phyloP scores from a whole-genome alignment of 2,113 vertebrate genomes.

The Rhinichthys klamathensis region DNA sequence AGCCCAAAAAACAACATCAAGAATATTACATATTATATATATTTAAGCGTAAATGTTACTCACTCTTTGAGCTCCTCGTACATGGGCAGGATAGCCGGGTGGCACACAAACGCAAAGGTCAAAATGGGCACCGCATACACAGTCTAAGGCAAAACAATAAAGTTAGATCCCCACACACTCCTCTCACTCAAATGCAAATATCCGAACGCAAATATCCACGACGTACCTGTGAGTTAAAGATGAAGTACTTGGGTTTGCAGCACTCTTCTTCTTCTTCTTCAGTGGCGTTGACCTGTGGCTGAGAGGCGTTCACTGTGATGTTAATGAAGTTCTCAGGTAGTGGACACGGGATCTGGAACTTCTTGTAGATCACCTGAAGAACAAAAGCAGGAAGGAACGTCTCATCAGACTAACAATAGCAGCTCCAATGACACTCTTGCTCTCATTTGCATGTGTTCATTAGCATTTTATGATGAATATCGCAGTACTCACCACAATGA shows the following conservation, averaged over 20 bases:
- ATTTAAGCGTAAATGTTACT: constrained; percentile 55
- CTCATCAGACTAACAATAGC: constrained; percentile 3
- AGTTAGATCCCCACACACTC: neutral
- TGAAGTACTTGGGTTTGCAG: constrained; percentile 90
- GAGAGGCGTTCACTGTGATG: constrained; percentile 71
- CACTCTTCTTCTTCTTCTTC: constrained; percentile 61
- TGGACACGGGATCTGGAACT: constrained; percentile 90
- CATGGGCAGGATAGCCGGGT: constrained; percentile 95
- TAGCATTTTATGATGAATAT: neutral
- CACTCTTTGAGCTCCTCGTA: constrained; percentile 96
- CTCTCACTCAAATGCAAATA: neutral
- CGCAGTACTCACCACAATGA: constrained; percentile 91
- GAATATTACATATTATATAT: too few species aligned
- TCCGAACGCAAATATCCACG: neutral
- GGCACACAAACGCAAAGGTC: constrained; percentile 96
- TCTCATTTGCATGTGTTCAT: neutral
- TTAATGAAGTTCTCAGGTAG: constrained; percentile 75
- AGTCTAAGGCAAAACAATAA: constrained; percentile 76
- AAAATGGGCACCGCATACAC: constrained; percentile 95
- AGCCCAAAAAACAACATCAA: too few species aligned
- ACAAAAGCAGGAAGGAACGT: constrained; percentile 38
- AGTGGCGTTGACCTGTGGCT: constrained; percentile 62
- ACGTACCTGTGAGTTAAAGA: constrained; percentile 91
- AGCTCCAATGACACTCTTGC: neutral
- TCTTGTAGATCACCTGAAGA: constrained; percentile 94